A percentile compares a stretch with the other conserved stretches of the same genome.
Evolutionary conservation across 2,888 invertebrate genomes (phyloP).

Genomic region (Diarsia mendica): DNA sequence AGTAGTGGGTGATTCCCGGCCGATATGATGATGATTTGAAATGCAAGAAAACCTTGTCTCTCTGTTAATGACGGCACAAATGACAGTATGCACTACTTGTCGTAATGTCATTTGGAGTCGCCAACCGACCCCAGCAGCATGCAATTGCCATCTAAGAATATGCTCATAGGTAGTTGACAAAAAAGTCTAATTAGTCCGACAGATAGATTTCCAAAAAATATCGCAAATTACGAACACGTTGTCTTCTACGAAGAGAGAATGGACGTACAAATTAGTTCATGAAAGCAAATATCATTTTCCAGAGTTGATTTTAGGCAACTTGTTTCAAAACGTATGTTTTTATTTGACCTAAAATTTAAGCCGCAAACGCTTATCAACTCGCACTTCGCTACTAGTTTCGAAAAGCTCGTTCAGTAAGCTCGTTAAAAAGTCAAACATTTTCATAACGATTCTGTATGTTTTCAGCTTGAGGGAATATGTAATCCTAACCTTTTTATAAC

Average conservation of each 20-base stretch:
- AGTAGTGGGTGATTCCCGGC: too few relatives aligned
- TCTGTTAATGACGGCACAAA: too few relatives aligned
- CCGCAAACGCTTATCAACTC: conserved; percentile 40
- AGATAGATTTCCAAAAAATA: too few relatives aligned
- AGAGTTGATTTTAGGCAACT: conserved; percentile 22
- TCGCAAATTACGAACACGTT: too few relatives aligned
- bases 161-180: too few relatives aligned
- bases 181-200: too few relatives aligned
- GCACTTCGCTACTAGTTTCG: conserved; percentile 37
- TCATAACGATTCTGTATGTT: conserved; percentile 48
- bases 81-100: too few relatives aligned
- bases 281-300: conserved; percentile 5
- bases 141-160: too few relatives aligned
- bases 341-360: conserved; percentile 41
- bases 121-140: too few relatives aligned
- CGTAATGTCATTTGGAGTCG: too few relatives aligned
- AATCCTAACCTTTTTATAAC: conserved; percentile 29
- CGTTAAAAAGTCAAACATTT: conserved; percentile 58
- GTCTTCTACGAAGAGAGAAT: background rate
- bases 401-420: conserved; percentile 50
- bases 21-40: too few relatives aligned
- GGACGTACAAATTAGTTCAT: background rate
- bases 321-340: conserved; percentile 25
- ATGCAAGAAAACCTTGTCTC: too few relatives aligned
- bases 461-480: conserved; percentile 20